Percentiles rank a stretch among this genome's conserved stretches.
These are phyloP conservation scores for Hydrochoerus hydrochaeris DNA, from an alignment of 2,113 vertebrate genomes.

Conservation along the genomic window DNA sequence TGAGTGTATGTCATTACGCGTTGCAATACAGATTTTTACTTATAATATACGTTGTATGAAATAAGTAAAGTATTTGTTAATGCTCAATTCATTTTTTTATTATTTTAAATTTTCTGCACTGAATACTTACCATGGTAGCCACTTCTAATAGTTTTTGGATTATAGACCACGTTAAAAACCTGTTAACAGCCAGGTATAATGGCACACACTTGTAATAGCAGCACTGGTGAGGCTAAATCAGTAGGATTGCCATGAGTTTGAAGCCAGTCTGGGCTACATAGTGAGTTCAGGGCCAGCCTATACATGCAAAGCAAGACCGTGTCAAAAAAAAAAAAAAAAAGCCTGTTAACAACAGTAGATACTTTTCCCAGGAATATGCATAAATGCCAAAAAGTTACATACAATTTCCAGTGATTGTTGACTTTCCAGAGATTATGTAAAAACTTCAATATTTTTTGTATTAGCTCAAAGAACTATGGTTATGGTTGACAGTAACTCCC, in stretches of 20 bases:
- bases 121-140: not conserved
- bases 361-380: not conserved
- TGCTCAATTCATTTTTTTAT: constrained; percentile 17
- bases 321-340: not conserved
- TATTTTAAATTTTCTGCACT: not conserved
- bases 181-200: not conserved
- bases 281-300: not conserved
- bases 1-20: not conserved
- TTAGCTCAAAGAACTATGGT: not conserved
- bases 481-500: not conserved
- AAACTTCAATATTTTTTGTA: not conserved
- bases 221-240: not conserved
- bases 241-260: not conserved
- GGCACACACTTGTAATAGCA: not conserved
- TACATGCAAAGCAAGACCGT: not conserved
- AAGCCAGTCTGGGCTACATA: not conserved
- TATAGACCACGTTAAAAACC: constrained; percentile 35
- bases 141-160: constrained; percentile 24
- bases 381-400: not conserved
- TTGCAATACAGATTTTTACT: constrained; percentile 14
- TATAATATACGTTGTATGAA: not conserved
- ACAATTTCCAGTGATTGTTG: not conserved
- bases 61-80: not conserved
- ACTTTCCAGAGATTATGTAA: not conserved
- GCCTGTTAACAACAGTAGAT: not conserved